Evolutionary conservation across 2,888 invertebrate species (phyloP), one percentile per base, ranked within the genome.

Genomic region (Zygothrica quintamaculata): DNA sequence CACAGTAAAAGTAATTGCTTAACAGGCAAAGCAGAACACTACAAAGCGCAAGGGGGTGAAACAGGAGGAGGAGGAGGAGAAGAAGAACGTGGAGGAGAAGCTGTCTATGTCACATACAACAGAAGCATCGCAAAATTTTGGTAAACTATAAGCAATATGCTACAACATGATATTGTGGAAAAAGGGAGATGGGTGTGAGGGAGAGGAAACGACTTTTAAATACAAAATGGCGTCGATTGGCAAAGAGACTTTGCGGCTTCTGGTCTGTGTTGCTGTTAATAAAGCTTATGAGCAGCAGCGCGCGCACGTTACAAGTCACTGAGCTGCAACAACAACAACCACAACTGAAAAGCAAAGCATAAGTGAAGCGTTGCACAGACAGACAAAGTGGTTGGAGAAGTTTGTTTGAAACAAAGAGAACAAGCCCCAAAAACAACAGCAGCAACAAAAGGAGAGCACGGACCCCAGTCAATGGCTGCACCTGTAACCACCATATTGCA

Each of bases 261-360:
- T 46, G 48, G 36, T 52, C 47, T 42, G 26, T 29, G 31, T 39
- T 59, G 58, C 62, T 79, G 84, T 77, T 76, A 75, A 85, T 85
- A 77, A 81, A 76, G 84, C 87, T 87, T 87, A 79, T 76, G 82
- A 84, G 75, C 86, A 85, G 80, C 68, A 74, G 66, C 75, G 67
- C 67, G 77, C 61, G 55, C 58, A 77, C 74, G 73, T 85, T 73
- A 80, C 88, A 87, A 86, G 58, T 84, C 79, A 86, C 73, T 86
- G 88, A 81, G 72, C 74, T 82, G 78, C 84, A 85, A 58, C 73
- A 64, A 53, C 56, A 77, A 46, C 46, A 72, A 44, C 47, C 58
- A 52, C 47, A 68, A 55, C 56, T 58, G 39, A 52, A 68, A 52
- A 62, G 29, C 67, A 34, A 43, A 71, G 67, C 76, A 67, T 66